phyloP scores from a whole-genome alignment of 2,797 vertebrate species.

The Scarus forsteni region DNA sequence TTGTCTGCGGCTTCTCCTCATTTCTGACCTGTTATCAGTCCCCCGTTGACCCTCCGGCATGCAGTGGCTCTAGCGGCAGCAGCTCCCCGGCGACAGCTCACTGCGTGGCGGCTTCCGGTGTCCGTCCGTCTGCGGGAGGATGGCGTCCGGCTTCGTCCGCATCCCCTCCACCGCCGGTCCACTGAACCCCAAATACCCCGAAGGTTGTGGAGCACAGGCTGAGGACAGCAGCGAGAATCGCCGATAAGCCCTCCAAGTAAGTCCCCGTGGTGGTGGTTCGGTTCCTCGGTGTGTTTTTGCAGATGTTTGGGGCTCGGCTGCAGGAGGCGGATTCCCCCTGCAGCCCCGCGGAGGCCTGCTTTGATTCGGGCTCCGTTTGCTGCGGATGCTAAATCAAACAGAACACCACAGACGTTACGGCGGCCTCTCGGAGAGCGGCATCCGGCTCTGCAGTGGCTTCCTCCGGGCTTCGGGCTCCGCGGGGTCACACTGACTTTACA shows the following conservation, averaged over 20 bases:
- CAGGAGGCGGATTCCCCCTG: slow-evolving; percentile 42
- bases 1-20: neutral
- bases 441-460: no score
- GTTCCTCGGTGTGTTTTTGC: neutral
- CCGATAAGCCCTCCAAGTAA: slow-evolving; percentile 38
- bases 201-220: slow-evolving; percentile 32
- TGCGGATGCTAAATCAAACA: slow-evolving; percentile 35
- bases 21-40: neutral
- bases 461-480: no score
- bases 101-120: slow-evolving; percentile 80
- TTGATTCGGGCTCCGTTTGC: slow-evolving; percentile 40
- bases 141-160: slow-evolving; percentile 78
- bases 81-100: slow-evolving; percentile 36
- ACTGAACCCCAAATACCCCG: slow-evolving; percentile 39
- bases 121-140: slow-evolving; percentile 79
- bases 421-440: slow-evolving; percentile 46
- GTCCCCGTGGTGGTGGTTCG: neutral
- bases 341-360: slow-evolving; percentile 68
- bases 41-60: neutral
- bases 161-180: slow-evolving; percentile 72
- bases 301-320: slow-evolving; percentile 23
- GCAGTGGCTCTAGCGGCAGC: slow-evolving; percentile 33
- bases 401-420: slow-evolving; percentile 20
- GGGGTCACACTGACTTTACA: no score
- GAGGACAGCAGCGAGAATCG: slow-evolving; percentile 16